Base-by-base conservation (phyloP, 2,888 invertebrate species). In the Tridacna crocea region DNA sequence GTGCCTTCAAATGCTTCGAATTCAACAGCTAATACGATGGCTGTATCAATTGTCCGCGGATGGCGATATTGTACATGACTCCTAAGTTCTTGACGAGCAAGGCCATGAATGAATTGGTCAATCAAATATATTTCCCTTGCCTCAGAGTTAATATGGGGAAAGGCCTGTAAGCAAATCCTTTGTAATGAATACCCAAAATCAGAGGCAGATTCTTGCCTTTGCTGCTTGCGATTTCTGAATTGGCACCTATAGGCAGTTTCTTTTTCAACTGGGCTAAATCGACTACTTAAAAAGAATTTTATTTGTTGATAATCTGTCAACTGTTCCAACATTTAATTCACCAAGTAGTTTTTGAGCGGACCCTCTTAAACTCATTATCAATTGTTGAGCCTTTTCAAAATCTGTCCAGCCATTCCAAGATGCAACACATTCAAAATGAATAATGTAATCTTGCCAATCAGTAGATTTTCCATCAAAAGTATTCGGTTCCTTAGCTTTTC, bases 351-450 rank as follows among this genome's bases (percentile, higher is more conserved):
- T 73, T 19, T 73, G 58, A 60, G 73, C 73, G 26, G 58, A 27
- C 11, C 73, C 73, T 46, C 60, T 73, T 36, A 80, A 60, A 60
- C 73, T 73, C 60, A 36, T 60, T 58, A 60, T 26, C 60, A 58
- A 12, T n/a, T 73, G 73, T 60, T 73, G 11, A 26, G 60, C 73
- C 60, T 60, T 60, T 60, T 82, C 79, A n/a, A 22, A 10, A 6
- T 77, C 51, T 46, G 47, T 26, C 88, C 86, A 86, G 13, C 60
- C 61, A 78, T 86, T 84, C 84, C 84, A 88, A 0, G 60, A 26
- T 4, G 87, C 79, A 46, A 84, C 84, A 63, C 75, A 74, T 65
- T 85, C 88, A 81, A 88, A 88, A 77, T 85, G 83, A 24, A 85
- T 77, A 13, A 87, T 77, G 70, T 84, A 88, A 68, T 87, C 87